Evolutionary conservation across 1,140 invertebrate species (phyloP), one percentile per base, ranked within the genome.

Genomic region (Drosophila serrata): DNA sequence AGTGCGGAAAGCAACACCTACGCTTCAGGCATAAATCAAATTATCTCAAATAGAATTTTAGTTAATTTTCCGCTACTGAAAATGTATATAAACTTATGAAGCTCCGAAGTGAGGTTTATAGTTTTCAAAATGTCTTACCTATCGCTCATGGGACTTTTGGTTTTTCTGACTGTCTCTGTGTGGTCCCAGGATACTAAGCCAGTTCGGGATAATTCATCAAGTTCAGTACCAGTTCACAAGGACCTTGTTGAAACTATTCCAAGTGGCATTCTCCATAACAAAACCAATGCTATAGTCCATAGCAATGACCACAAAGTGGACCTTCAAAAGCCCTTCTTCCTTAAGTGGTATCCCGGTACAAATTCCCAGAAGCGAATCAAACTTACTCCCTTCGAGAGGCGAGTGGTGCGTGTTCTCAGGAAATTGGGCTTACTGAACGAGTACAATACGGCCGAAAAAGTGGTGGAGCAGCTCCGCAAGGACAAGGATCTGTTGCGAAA

Each of bases 121-220:
- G 19, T 55, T 22, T 37, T 24, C 8, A 19, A 3, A 55, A 55
- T 55, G 51, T 55, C 51, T 37, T 24, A 37, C 51, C 51, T 22
- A 6, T 37, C 33, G 13, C 7, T 24, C 33, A 4, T 55, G 2
- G 51, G 51, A 4, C 3, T 55, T 6, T 11, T 37, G 13, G 19
- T 13, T 15, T 11, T 22, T 19, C 15, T 55, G 19, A 15, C 19
- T 19, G 3, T n/a, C 19, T 24, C 33, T 6, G 51, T 37, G 33
- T 11, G 35, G 19, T 19, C 33, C 35, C 19, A 22, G 51, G 51
- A 37, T 19, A 22, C 8, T 15, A 35, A 22, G 6, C 11, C 12
- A 4, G 11, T 13, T 51, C n/a, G 6, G 13, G 15, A 27, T n/a
- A 27, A n/a, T 13, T 13, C 42, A 15, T 1, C 3, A 5, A 43